These are phyloP conservation scores for Herpetotheres cachinnans DNA, from an alignment of 2,113 vertebrate genomes.

Conservation along the genomic window DNA sequence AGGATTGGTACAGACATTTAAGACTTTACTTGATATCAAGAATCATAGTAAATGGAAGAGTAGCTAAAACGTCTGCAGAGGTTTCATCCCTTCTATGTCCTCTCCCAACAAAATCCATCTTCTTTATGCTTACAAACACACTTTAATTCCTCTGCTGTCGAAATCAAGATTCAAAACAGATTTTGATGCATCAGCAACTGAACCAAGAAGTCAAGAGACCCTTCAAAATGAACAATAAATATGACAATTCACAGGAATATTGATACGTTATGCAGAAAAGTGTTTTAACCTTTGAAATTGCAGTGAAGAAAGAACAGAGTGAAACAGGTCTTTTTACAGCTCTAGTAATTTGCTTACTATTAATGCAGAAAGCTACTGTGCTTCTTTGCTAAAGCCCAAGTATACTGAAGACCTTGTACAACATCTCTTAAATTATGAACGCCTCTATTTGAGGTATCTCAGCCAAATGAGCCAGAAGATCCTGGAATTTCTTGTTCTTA, in stretches of 20 bases:
- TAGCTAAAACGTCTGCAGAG: background rate
- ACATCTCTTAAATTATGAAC: background rate
- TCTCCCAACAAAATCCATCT: background rate
- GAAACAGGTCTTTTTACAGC: background rate
- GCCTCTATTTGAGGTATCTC: background rate
- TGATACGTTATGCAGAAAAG: background rate
- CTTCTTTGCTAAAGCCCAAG: background rate
- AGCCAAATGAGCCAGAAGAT: background rate
- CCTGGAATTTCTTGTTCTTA: background rate
- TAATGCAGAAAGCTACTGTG: background rate
- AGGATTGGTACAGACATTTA: background rate
- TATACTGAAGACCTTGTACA: background rate
- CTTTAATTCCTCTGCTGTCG: background rate
- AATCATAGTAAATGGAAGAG: background rate
- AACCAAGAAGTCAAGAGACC: background rate
- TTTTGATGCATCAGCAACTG: background rate
- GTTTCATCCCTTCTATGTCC: background rate
- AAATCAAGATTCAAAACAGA: background rate
- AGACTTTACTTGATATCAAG: background rate
- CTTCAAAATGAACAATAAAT: background rate
- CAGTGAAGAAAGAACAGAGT: background rate
- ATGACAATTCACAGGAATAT: background rate
- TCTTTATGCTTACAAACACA: background rate
- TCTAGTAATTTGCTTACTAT: background rate
- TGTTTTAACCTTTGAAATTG: background rate